Conservation (phyloP, 2,113 vertebrate genomes). For the Alaudala cheleensis region DNA sequence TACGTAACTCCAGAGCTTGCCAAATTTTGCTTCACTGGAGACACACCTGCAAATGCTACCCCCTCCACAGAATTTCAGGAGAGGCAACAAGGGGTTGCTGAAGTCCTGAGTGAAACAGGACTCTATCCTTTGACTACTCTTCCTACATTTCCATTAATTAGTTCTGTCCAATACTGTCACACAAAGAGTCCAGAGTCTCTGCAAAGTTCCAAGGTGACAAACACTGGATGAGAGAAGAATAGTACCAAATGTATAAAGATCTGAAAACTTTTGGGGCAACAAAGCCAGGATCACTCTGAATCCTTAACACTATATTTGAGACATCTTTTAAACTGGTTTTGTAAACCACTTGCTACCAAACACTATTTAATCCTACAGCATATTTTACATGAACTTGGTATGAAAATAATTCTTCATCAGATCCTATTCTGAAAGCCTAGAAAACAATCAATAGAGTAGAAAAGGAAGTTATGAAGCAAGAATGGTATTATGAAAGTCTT, state of each 20-base stretch:
- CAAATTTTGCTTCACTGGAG: background rate
- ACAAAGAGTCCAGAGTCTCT: background rate
- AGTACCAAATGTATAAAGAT: accelerated
- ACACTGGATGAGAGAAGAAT: background rate
- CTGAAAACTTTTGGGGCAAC: background rate
- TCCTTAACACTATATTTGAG: background rate
- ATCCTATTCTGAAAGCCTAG: background rate
- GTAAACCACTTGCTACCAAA: background rate
- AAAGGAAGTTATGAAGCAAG: background rate
- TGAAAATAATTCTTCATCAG: background rate
- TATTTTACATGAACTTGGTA: accelerated
- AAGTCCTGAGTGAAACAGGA: background rate
- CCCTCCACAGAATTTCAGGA: background rate
- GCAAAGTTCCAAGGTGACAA: background rate
- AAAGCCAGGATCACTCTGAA: background rate
- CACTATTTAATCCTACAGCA: background rate
- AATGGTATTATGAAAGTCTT: accelerated
- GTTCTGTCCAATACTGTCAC: background rate
- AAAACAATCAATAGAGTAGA: background rate
- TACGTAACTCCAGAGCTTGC: background rate
- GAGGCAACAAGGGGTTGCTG: background rate
- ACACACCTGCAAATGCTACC: background rate
- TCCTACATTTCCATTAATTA: background rate
- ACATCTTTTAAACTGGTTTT: background rate
- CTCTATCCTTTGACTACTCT: background rate